Base-by-base conservation (phyloP, 2,888 invertebrate species). In the Cantharis lateralis region DNA sequence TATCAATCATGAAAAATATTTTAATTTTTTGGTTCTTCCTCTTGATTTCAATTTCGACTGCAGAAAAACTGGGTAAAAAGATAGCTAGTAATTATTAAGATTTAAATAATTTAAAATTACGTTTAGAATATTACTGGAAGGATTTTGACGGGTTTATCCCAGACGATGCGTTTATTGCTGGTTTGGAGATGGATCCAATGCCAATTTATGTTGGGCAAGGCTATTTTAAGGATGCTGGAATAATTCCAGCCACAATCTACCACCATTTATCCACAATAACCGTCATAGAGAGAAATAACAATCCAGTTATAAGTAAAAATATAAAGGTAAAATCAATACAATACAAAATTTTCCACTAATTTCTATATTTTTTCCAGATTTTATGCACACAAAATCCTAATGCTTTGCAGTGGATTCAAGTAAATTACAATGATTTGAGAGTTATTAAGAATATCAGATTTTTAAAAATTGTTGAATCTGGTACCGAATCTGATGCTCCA, bases 141-240 rank as follows among this genome's bases (percentile, higher is more conserved):
- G 20, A 64, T 64, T 64, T 20, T 20, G 64, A 64, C 18, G 64
- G 64, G n/a, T 1, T 0, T 16, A 64, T 64, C 4, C 64, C 64
- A 64, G 11, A 18, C 0, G 64, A 64, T 64, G 64, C 20, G 5
- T 16, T 64, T 20, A 2, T 64, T 20, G 64, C 10, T 5, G 4
- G n/a, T 9, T 13, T 1, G 1, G 9, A 4, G 3, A 0, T 1
- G 4, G n/a, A 5, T 0, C 11, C 7, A 13, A 2, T 15, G 0
- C 15, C 63, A 13, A 15, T 64, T 64, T 64, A 18, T 64, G 18
- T 64, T 18, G 64, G 64, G 18, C 64, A 18, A 20, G 64, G 64
- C 11, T 64, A 64, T 20, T 64, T 64, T 4, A 16, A 16, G 18
- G 18, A 4, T 64, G 64, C 15, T 64, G 64, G 64, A 20, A 0